Evolutionary conservation across 92 coral and sea anemone species (phyloP).

Genomic region (Meandrina meandrites): DNA sequence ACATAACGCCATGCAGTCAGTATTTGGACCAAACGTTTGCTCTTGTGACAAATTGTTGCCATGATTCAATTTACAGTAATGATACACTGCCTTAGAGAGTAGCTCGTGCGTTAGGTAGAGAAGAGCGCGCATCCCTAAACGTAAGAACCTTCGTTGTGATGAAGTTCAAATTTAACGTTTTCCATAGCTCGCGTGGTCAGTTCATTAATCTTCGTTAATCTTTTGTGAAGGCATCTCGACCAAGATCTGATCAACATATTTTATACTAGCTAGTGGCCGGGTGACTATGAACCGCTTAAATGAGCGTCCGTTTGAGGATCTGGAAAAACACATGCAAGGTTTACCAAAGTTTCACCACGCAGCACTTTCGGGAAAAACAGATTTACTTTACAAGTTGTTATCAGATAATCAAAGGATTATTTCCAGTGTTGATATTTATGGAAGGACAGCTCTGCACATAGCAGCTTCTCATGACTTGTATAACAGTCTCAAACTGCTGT

Average conservation of each 20-base stretch:
- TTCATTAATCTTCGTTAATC: background rate
- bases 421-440: slow-evolving; percentile 45
- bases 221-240: background rate
- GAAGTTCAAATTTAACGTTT: background rate
- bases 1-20: no score
- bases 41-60: no score
- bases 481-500: slow-evolving; percentile 38
- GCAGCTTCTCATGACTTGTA: slow-evolving; percentile 49
- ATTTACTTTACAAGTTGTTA: slow-evolving; percentile 7
- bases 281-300: background rate
- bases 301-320: slow-evolving; percentile 6
- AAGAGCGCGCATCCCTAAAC: background rate
- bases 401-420: background rate
- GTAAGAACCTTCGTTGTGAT: background rate
- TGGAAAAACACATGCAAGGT: slow-evolving; percentile 8
- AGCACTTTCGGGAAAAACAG: slow-evolving; percentile 22
- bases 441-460: slow-evolving; percentile 44
- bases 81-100: no score
- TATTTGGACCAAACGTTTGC: no score
- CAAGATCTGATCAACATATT: background rate
- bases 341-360: slow-evolving; percentile 20
- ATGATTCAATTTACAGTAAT: no score
- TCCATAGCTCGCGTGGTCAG: background rate
- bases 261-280: background rate
- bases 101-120: background rate